These are phyloP conservation scores for Glaucidium brasilianum DNA, from an alignment of 2,113 vertebrate genomes.

Conservation along the genomic window DNA sequence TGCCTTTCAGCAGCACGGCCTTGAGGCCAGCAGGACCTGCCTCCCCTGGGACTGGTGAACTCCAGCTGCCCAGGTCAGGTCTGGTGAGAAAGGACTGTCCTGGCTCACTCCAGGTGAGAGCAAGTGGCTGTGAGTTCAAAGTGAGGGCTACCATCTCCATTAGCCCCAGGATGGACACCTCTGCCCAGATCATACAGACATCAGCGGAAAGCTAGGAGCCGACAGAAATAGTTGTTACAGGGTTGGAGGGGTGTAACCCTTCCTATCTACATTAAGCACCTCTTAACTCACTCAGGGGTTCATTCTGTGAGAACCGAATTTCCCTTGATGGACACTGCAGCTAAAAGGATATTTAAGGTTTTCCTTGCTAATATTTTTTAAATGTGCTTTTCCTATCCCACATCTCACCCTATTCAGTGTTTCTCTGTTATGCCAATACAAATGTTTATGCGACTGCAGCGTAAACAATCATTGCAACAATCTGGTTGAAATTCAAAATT, in stretches of 20 bases:
- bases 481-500: background rate
- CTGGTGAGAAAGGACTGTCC: background rate
- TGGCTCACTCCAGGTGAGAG: background rate
- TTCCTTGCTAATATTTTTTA: background rate
- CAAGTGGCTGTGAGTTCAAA: background rate
- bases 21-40: background rate
- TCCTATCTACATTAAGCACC: background rate
- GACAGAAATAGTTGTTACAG: no score
- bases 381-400: background rate
- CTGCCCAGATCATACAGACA: background rate
- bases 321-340: background rate
- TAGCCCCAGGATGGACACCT: background rate
- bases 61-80: background rate
- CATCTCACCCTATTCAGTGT: background rate
- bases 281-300: background rate
- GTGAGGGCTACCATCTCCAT: background rate
- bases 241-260: background rate
- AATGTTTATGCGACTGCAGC: background rate
- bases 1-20: background rate
- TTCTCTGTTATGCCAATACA: background rate
- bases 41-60: background rate
- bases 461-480: background rate
- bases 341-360: background rate
- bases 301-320: background rate
- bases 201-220: background rate